Percentiles rank a stretch among this genome's conserved stretches.
Evolutionary conservation across 2,888 invertebrate species (phyloP).

Genomic region (Geophilus truncorum): DNA sequence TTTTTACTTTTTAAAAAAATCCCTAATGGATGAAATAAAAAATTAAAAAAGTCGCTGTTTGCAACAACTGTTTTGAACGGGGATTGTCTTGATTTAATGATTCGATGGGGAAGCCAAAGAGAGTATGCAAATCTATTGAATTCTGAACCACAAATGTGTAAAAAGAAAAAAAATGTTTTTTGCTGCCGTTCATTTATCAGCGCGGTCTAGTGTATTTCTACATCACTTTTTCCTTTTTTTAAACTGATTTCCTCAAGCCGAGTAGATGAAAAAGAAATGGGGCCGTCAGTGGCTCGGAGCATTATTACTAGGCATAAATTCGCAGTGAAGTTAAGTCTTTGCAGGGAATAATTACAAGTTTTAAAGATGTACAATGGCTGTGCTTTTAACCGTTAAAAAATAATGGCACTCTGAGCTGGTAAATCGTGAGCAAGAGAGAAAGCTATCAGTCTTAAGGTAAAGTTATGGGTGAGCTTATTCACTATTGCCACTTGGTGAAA

Average conservation of each 20-base stretch:
- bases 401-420: background rate
- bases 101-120: background rate
- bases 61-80: background rate
- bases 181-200: background rate
- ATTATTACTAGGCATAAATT: background rate
- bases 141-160: background rate
- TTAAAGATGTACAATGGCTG: background rate
- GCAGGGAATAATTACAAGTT: background rate
- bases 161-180: background rate
- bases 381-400: background rate
- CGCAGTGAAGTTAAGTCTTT: background rate
- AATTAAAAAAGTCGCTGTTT: background rate
- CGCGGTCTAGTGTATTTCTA: background rate
- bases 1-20: background rate
- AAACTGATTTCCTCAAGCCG: background rate
- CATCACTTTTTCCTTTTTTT: background rate
- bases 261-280: background rate
- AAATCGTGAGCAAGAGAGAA: background rate
- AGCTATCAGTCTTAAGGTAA: background rate
- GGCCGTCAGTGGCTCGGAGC: background rate
- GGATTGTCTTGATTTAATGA: background rate
- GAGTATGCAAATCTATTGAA: background rate
- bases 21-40: background rate
- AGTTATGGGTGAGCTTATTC: background rate
- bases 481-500: background rate